phyloP scores from a whole-genome alignment of 2,888 invertebrate genomes.

The Listrodromus nycthemerus region DNA sequence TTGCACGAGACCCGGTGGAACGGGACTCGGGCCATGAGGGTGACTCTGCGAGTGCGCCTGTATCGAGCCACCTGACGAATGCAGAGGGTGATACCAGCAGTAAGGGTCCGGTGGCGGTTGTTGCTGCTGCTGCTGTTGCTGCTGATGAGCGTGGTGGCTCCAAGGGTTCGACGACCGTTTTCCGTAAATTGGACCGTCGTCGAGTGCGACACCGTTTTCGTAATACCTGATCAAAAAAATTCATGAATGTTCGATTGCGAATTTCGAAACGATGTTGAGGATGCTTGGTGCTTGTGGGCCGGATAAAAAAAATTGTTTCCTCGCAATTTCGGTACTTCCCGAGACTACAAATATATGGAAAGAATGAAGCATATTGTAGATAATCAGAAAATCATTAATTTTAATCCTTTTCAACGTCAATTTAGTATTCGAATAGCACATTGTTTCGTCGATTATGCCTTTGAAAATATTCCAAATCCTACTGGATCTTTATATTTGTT shows the following conservation, averaged over 20 bases:
- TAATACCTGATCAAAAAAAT: conserved; percentile 77
- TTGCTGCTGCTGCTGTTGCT: conserved; percentile 69
- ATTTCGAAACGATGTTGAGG: no score
- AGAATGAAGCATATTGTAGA: no score
- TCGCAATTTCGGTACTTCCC: no score
- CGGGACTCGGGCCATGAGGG: conserved; percentile 75
- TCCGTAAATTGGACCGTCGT: conserved; percentile 79
- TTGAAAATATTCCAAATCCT: no score
- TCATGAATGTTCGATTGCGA: not conserved
- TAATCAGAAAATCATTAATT: no score
- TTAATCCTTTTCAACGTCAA: no score
- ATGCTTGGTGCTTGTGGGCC: no score
- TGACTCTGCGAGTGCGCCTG: conserved; percentile 77
- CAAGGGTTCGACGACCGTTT: conserved; percentile 77
- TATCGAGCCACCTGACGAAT: conserved; percentile 78
- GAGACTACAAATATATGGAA: no score
- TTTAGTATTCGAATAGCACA: no score
- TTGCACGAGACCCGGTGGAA: conserved; percentile 80
- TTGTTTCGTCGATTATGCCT: no score
- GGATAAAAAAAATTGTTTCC: no score
- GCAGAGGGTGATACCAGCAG: conserved; percentile 81
- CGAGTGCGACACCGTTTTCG: conserved; percentile 79
- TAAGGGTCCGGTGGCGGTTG: conserved; percentile 73
- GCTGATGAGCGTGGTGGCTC: conserved; percentile 76
- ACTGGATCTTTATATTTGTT: no score